phyloP scores from a whole-genome alignment of 1,140 invertebrate species.

The Hydropsyche tenuis region DNA sequence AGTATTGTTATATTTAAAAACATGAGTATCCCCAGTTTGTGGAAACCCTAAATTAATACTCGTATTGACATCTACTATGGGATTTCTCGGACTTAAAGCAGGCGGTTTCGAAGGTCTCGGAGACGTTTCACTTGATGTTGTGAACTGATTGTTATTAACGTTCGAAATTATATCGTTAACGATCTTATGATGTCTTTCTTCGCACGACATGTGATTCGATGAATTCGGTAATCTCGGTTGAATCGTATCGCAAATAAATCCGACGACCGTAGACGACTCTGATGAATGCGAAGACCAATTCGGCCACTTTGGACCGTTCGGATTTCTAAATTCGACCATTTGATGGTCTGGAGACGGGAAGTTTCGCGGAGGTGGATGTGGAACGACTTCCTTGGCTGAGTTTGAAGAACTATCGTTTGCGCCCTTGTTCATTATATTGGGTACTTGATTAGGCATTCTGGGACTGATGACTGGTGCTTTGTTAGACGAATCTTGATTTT shows the following conservation, averaged over 20 bases:
- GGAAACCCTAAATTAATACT: conserved; percentile 46
- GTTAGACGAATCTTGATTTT: conserved; percentile 9
- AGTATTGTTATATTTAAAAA: conserved; percentile 19
- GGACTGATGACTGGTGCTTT: conserved; percentile 32
- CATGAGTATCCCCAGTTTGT: not conserved
- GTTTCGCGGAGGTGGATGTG: conserved; percentile 14
- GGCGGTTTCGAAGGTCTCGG: conserved; percentile 49
- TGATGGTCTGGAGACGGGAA: conserved; percentile 47
- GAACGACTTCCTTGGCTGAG: not conserved
- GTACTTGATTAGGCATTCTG: conserved; percentile 10
- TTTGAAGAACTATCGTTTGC: conserved; percentile 30
- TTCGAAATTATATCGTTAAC: conserved; percentile 45
- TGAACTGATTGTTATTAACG: conserved; percentile 30
- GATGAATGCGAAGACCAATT: conserved; percentile 52
- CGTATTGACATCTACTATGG: conserved; percentile 57
- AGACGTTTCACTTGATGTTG: conserved; percentile 22
- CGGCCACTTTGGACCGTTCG: conserved; percentile 54
- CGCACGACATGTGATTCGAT: conserved; percentile 44
- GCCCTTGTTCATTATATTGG: conserved; percentile 37
- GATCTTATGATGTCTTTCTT: conserved; percentile 47
- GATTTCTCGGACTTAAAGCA: conserved; percentile 55
- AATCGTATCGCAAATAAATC: conserved; percentile 50
- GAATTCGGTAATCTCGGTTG: conserved; percentile 56
- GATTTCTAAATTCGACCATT: conserved; percentile 45
- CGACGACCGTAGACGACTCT: not conserved